A percentile compares a stretch with the other conserved stretches of the same genome.
These are phyloP conservation scores for Plutomurus gul DNA, from an alignment of 1,140 invertebrate genomes.

Conservation along the genomic window DNA sequence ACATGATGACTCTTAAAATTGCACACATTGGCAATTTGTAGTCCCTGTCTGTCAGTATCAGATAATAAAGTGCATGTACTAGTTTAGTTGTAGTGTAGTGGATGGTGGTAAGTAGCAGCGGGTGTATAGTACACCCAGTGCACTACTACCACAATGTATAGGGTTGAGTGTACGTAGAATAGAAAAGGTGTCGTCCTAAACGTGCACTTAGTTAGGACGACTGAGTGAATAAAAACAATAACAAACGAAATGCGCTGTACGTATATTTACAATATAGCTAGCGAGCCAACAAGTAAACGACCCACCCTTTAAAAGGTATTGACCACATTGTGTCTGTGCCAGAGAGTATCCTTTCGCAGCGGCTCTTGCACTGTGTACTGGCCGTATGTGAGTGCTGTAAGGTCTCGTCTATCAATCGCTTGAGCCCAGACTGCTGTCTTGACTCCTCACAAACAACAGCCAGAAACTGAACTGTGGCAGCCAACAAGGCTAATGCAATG, in stretches of 20 bases:
- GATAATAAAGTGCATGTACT: too few species aligned
- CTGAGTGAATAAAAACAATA: background rate
- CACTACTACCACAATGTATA: too few species aligned
- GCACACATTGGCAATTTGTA: too few species aligned
- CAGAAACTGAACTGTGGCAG: slow-evolving; percentile 25
- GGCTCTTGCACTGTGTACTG: background rate
- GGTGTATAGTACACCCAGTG: too few species aligned
- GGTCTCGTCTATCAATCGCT: background rate
- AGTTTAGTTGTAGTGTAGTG: too few species aligned
- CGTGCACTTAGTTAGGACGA: too few species aligned
- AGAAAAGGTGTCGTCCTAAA: too few species aligned
- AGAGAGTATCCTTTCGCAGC: too few species aligned
- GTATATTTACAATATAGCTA: background rate
- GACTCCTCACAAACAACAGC: slow-evolving; percentile 11
- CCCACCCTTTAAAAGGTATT: slow-evolving; percentile 32
- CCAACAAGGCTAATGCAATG: background rate
- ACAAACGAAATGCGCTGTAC: background rate
- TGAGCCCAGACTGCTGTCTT: slow-evolving; percentile 27
- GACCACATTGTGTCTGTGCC: slow-evolving; percentile 1
- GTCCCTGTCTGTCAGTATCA: too few species aligned
- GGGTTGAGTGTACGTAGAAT: too few species aligned
- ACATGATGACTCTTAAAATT: too few species aligned
- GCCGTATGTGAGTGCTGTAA: background rate
- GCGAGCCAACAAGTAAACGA: slow-evolving; percentile 15
- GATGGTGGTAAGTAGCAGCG: too few species aligned